Evolutionary conservation across 2,888 invertebrate species (phyloP), one percentile per base, ranked within the genome.

Genomic region (Lissocephala sabroskyi): DNA sequence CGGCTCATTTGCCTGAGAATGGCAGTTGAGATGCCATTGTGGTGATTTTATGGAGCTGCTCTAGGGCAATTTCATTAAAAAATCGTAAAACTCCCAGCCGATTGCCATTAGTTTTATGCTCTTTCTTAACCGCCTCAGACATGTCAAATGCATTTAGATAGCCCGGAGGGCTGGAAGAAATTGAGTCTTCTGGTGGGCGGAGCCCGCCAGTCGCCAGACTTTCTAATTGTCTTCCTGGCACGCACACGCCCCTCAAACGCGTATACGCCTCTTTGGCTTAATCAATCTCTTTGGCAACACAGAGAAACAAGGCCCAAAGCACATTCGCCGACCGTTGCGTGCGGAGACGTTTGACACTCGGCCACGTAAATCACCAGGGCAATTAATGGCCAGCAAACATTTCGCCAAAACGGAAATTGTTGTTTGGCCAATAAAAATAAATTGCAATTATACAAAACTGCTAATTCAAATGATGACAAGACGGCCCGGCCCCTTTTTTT

Each of bases 401-500:
- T 66, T 45, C 40, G 41, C 36, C 49, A 41, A 54, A 50, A 49
- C 78, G 62, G 66, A 74, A 77, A 74, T 78, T 66, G 76, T 63
- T 67, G 67, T 78, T 65, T 65, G 77, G 49, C 46, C 65, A 79
- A 74, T 79, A 74, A 74, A 79, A 79, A 63, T 74, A 79, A 74
- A 74, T 77, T 74, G 77, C 73, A 79, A 74, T 74, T 68, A 74
- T 74, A 65, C 70, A 65, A 61, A 65, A 74, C 74, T 75, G 66
- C 57, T 76, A 67, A 73, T 73, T 79, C 60, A 75, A 73, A 62
- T 67, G 74, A 63, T 67, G 79, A 78, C 76, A 77, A 65, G 41
- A 26, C n/a, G n/a, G n/a, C n/a, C n/a, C n/a, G n/a, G n/a, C n/a
- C n/a, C n/a, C n/a, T n/a, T n/a, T n/a, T n/a, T n/a, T n/a, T n/a